phyloP scores from a whole-genome alignment of 2,113 vertebrate species.

The Sterna hirundo region DNA sequence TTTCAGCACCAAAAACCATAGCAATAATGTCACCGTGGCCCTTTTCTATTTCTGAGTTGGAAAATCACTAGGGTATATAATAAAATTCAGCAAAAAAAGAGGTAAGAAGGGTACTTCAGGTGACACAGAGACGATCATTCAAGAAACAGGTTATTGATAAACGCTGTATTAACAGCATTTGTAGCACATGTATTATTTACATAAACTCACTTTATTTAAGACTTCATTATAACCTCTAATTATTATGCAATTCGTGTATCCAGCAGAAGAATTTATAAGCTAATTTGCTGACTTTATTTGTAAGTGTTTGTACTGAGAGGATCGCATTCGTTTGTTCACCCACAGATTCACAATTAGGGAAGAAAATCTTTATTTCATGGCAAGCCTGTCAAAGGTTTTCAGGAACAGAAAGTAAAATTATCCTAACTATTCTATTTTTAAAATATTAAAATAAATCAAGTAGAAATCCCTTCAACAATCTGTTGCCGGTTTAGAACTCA shows the following conservation, averaged over 20 bases:
- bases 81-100: slow-evolving; percentile 4
- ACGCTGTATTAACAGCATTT: not conserved
- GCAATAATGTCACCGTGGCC: not conserved
- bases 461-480: not conserved
- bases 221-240: not conserved
- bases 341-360: not conserved
- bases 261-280: not conserved
- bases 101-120: not conserved
- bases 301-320: not conserved
- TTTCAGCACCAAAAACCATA: not conserved
- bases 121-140: not conserved
- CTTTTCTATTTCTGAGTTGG: not conserved
- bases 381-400: not conserved
- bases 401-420: not conserved
- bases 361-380: not conserved
- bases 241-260: not conserved
- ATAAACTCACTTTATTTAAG: slow-evolving; percentile 1
- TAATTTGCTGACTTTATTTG: not conserved
- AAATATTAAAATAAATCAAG: not conserved
- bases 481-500: not conserved
- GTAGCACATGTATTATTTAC: not conserved
- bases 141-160: not conserved
- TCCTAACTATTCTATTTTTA: not conserved
- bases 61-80: not conserved
- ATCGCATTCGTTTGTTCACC: not conserved